phyloP scores from a whole-genome alignment of 2,888 invertebrate genomes.

The Ceratothoa steindachneri region DNA sequence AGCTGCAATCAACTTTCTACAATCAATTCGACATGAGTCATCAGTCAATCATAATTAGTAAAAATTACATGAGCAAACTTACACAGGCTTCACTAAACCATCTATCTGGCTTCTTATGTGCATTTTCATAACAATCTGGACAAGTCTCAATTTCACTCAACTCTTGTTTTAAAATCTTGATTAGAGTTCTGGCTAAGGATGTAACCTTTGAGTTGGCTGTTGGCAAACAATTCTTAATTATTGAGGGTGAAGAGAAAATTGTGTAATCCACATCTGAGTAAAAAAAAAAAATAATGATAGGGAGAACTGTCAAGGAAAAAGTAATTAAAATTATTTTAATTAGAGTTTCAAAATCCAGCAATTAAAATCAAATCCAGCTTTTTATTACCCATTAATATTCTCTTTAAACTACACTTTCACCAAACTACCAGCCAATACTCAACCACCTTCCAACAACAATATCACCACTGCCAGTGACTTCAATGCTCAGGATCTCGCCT shows the following conservation, averaged over 20 bases:
- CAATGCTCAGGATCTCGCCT: too few relatives aligned
- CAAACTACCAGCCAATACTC: too few relatives aligned
- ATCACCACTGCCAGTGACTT: too few relatives aligned
- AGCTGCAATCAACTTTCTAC: too few relatives aligned
- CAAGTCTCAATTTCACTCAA: constrained; percentile 89
- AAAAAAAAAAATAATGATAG: too few relatives aligned
- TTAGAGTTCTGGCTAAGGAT: constrained; percentile 68
- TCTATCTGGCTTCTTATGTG: constrained; percentile 70
- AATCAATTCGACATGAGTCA: too few relatives aligned
- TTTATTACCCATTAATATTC: too few relatives aligned
- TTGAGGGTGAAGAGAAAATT: too few relatives aligned
- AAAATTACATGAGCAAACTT: constrained; percentile 51
- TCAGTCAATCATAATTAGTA: too few relatives aligned
- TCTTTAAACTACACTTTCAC: too few relatives aligned
- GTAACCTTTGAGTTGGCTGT: constrained; percentile 74
- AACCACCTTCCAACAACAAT: too few relatives aligned
- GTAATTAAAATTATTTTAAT: not conserved
- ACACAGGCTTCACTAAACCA: constrained; percentile 92
- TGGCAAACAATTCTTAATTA: constrained; percentile 50
- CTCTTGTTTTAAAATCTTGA: constrained; percentile 81
- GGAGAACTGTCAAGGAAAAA: not conserved
- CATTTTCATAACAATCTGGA: constrained; percentile 83
- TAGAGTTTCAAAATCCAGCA: not conserved
- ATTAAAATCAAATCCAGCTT: not conserved
- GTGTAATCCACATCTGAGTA: too few relatives aligned